Base-by-base conservation (phyloP, 2,888 invertebrate species). In the Autographa gamma region DNA sequence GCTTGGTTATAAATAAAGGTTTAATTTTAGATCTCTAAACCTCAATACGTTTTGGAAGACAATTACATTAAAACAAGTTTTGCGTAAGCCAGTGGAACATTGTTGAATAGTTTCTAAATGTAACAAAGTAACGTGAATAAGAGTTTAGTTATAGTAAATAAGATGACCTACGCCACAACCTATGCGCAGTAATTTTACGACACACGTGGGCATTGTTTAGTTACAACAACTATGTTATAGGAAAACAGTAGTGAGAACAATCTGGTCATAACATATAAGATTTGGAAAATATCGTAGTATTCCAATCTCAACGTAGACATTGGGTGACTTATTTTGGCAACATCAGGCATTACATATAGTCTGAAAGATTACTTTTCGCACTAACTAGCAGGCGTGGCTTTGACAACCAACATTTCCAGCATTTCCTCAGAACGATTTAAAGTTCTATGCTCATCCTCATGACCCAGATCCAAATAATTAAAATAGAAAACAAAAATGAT, bases 21-120 rank as follows among this genome's bases (percentile, higher is more conserved):
- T 83, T 90, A 89, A 88, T 84, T 89, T 86, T 89, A 87, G 87
- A 81, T 77, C 85, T 76, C 87, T 83, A 81, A 83, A 83, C 73
- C 83, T 86, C 83, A 81, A 81, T 81, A 82, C 79, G 76, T 84
- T 83, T 87, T 86, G 71, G 83, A 86, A 80, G 86, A 88, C 87
- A 86, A 85, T 85, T 73, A 77, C 77, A 79, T 82, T 82, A 73
- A 79, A 74, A 69, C 63, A 19, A 71, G 48, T 66, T 38, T 67
- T 65, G 69, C 68, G 63, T 66, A 63, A 69, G 67, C 66, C 66
- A 71, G 41, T 63, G 34, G 62, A 74, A 70, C 66, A 65, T 69
- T 59, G 60, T 43, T 54, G n/a, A 60, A 69, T 38, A 16, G 59
- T 32, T 63, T 60, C 68, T 60, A 65, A 65, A 60, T 61, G 59